Conservation (phyloP, 2,797 vertebrate species). For the Spondyliosoma cantharus region DNA sequence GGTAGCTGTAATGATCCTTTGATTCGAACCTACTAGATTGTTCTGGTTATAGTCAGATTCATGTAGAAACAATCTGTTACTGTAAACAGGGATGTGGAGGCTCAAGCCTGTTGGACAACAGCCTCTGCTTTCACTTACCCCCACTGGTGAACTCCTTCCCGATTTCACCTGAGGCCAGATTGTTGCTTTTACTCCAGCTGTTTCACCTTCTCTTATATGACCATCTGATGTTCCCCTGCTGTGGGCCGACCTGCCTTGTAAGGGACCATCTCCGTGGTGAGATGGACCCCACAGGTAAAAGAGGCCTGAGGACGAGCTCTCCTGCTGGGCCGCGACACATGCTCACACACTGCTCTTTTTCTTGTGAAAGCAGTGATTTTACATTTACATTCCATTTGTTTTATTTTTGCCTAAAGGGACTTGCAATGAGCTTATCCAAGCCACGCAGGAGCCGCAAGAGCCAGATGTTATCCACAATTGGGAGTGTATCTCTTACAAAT, state of each 20-base stretch:
- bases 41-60: background rate
- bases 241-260: slow-evolving; percentile 62
- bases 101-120: background rate
- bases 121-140: slow-evolving; percentile 57
- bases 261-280: slow-evolving; percentile 57
- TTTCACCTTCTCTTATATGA: slow-evolving; percentile 73
- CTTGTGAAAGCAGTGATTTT: slow-evolving; percentile 43
- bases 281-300: slow-evolving; percentile 68
- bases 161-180: slow-evolving; percentile 67
- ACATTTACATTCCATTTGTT: slow-evolving; percentile 14
- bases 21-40: too few species aligned
- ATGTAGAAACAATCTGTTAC: background rate
- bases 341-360: slow-evolving; percentile 63
- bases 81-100: background rate
- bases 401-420: background rate
- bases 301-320: slow-evolving; percentile 74
- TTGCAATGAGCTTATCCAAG: background rate
- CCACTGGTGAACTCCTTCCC: slow-evolving; percentile 46
- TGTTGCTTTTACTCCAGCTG: slow-evolving; percentile 66
- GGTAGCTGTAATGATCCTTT: too few species aligned
- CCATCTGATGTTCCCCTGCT: slow-evolving; percentile 57
- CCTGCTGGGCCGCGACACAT: slow-evolving; percentile 68
- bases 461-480: background rate
- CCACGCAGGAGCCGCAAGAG: background rate
- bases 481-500: background rate